These are phyloP conservation scores for Caligus rogercresseyi DNA, from an alignment of 1,140 invertebrate genomes.

Conservation along the genomic window DNA sequence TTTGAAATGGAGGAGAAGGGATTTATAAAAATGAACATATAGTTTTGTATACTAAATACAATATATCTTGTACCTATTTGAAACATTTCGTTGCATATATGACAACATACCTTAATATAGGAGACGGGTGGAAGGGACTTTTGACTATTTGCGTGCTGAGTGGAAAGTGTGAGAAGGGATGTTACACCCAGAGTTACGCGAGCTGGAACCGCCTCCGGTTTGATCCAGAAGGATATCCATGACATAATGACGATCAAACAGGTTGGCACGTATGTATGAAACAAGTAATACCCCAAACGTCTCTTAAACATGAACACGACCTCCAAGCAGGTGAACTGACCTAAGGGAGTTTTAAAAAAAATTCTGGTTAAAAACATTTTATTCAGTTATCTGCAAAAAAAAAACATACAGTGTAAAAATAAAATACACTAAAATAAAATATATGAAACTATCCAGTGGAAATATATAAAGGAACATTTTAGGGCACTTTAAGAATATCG, in stretches of 20 bases:
- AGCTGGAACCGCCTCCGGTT: constrained; percentile 29
- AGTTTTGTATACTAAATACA: too few relatives aligned
- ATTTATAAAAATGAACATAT: background rate
- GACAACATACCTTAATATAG: constrained; percentile 30
- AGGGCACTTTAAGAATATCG: too few relatives aligned
- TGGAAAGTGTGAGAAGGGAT: constrained; percentile 28
- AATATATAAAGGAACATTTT: too few relatives aligned
- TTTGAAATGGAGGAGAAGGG: background rate
- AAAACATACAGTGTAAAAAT: too few relatives aligned
- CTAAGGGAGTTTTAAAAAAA: too few relatives aligned
- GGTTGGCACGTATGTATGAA: constrained; percentile 29
- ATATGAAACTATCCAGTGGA: too few relatives aligned
- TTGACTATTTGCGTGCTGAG: constrained; percentile 30
- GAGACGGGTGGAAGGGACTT: constrained; percentile 29
- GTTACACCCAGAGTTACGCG: constrained; percentile 29
- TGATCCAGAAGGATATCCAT: constrained; percentile 31
- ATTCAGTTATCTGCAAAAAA: too few relatives aligned
- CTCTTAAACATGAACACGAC: constrained; percentile 28
- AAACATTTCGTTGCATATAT: background rate
- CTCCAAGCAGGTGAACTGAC: constrained; percentile 29
- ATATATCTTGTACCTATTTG: background rate
- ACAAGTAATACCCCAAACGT: constrained; percentile 28
- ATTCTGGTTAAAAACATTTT: too few relatives aligned
- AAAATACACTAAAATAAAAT: too few relatives aligned
- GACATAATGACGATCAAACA: constrained; percentile 30